Evolutionary conservation across 2,888 invertebrate genomes (phyloP), one percentile per base, ranked within the genome.

Genomic region (Onchidella celtica): DNA sequence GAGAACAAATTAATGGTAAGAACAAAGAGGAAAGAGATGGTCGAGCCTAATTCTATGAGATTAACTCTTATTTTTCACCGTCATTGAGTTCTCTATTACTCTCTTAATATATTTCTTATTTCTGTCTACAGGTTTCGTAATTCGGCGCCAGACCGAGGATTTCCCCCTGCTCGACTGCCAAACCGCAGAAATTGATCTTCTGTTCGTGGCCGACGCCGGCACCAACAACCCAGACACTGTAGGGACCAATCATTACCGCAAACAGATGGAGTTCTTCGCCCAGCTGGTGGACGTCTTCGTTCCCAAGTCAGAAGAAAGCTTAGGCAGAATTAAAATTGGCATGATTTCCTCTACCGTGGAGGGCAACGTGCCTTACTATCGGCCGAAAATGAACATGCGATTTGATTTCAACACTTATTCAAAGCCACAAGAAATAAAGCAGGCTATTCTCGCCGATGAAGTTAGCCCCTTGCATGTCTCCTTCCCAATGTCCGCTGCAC

Each of bases 211-310:
- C 29, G 77, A 77, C 57, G 68, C 55, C 2, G 77, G 77, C 14
- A 77, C 77, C 3, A 11, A 6, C 14, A 68, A 63, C 14, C 57
- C 77, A 40, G 65, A 68, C 32, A 70, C 63, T 1, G 14, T 29
- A 1, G 63, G 70, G 36, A 69, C n/a, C 0, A 40, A 70, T n/a
- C 59, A 78, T 59, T 70, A 78, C 40, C 21, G 59, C 27, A 69
- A 78, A 61, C 69, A 69, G 47, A 70, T 70, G 78, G 32, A 11
- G 29, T 70, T 78, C 61, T 78, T 78, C 61, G 27, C 69, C 27
- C 61, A 57, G 14, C 40, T 78, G 0, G n/a, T 78, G n/a, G 78
- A 78, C 6, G 78, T 78, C 40, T 78, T 78, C 32, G 1, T 78
- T n/a, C 38, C 59, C 11, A 2, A n/a, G 0, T 17, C 17, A 29